These are phyloP conservation scores for Cyaniris semiargus DNA, from an alignment of 2,888 invertebrate species.

Conservation along the genomic window DNA sequence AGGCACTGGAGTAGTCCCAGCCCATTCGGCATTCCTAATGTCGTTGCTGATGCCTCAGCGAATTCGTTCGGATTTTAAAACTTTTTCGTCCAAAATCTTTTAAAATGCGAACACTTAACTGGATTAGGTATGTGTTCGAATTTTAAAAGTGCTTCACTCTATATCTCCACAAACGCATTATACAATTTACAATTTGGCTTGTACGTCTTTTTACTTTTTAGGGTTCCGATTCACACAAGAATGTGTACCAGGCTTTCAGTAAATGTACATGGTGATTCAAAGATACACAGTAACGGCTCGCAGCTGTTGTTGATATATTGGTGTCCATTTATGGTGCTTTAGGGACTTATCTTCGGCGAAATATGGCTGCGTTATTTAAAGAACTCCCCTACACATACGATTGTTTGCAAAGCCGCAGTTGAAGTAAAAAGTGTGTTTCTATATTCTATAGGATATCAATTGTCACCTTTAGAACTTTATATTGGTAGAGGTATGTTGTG, in stretches of 20 bases:
- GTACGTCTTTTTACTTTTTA: not conserved
- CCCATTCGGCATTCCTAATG: not conserved
- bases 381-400: constrained; percentile 8
- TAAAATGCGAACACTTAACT: not conserved
- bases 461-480: not conserved
- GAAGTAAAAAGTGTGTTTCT: not conserved
- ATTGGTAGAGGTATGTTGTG: no score
- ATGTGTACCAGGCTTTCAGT: constrained; percentile 10
- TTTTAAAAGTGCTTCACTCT: no score
- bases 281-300: constrained; percentile 16
- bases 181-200: not conserved
- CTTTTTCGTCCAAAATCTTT: not conserved
- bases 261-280: constrained; percentile 18
- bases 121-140: no score
- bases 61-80: no score
- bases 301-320: constrained; percentile 19
- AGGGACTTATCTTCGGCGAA: constrained; percentile 17
- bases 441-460: no score
- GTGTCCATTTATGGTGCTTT: constrained; percentile 10
- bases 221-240: not conserved
- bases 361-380: constrained; percentile 10
- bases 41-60: no score
- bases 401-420: not conserved
- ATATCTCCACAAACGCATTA: not conserved
- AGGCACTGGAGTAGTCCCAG: not conserved